A percentile compares a stretch with the other conserved stretches of the same genome.
Evolutionary conservation across 1,140 invertebrate species (phyloP).

Genomic region (Pararge aegeria): DNA sequence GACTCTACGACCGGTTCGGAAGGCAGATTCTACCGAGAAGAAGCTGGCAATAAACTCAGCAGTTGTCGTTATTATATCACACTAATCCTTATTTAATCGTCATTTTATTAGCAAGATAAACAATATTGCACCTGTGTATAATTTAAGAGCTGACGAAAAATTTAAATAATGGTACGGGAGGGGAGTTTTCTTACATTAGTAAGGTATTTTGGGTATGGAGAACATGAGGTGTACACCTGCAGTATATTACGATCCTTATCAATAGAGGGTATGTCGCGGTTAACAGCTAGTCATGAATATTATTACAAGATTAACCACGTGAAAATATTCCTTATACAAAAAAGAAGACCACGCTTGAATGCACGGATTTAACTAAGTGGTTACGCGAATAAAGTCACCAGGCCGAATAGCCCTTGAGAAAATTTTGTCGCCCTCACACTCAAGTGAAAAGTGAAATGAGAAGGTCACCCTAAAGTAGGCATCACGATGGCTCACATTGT

Average conservation of each 20-base stretch:
- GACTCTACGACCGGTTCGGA: no score
- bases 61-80: no score
- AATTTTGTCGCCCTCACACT: constrained; percentile 18
- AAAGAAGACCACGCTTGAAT: constrained; percentile 2
- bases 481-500: not conserved
- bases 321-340: not conserved
- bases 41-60: no score
- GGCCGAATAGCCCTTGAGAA: constrained; percentile 16
- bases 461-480: constrained; percentile 4
- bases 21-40: no score
- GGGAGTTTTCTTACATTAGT: no score
- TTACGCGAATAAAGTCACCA: constrained; percentile 7
- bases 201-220: no score
- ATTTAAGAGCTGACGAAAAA: no score
- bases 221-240: no score
- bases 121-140: no score
- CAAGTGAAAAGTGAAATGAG: constrained; percentile 12
- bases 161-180: no score
- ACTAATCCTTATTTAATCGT: no score
- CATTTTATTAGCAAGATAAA: no score
- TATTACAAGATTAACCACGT: not conserved
- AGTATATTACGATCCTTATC: not conserved
- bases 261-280: not conserved
- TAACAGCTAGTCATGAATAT: not conserved
- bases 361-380: constrained; percentile 14